Evolutionary conservation across 2,113 vertebrate species (phyloP).

Genomic region (Cranoglanis bouderius): DNA sequence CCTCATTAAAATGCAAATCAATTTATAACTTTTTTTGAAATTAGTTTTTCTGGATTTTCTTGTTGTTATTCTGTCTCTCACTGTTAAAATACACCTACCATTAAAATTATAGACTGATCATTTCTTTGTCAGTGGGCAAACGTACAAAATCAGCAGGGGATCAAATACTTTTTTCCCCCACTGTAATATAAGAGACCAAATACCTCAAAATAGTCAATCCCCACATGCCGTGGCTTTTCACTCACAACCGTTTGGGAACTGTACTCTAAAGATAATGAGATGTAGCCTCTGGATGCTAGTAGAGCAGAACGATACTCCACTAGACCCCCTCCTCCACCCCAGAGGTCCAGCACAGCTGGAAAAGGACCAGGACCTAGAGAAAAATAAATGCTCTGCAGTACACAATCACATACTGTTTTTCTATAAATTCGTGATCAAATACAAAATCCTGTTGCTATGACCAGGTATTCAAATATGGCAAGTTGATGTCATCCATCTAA

Average conservation of each 20-base stretch:
- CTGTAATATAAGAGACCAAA: not conserved
- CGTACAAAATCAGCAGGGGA: too few species aligned
- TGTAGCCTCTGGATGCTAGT: constrained; percentile 71
- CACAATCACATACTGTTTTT: not conserved
- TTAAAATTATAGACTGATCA: too few species aligned
- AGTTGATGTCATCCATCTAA: not conserved
- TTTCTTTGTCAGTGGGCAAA: too few species aligned
- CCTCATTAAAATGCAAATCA: too few species aligned
- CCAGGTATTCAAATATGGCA: not conserved
- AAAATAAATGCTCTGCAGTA: not conserved
- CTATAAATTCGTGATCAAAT: not conserved
- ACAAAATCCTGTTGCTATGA: not conserved
- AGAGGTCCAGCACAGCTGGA: constrained; percentile 73
- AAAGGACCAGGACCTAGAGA: constrained; percentile 74
- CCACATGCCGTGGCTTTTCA: constrained; percentile 50
- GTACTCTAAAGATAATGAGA: constrained; percentile 71
- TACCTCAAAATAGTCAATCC: constrained; percentile 74
- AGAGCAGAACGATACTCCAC: constrained; percentile 73
- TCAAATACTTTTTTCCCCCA: too few species aligned
- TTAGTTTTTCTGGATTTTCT: too few species aligned
- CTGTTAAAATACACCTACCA: too few species aligned
- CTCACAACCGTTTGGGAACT: constrained; percentile 21
- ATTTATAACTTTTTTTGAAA: too few species aligned
- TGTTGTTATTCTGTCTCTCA: too few species aligned
- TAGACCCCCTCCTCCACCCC: constrained; percentile 72